Evolutionary conservation across 2,113 vertebrate genomes (phyloP).

Genomic region (Sakesphorus luctuosus): DNA sequence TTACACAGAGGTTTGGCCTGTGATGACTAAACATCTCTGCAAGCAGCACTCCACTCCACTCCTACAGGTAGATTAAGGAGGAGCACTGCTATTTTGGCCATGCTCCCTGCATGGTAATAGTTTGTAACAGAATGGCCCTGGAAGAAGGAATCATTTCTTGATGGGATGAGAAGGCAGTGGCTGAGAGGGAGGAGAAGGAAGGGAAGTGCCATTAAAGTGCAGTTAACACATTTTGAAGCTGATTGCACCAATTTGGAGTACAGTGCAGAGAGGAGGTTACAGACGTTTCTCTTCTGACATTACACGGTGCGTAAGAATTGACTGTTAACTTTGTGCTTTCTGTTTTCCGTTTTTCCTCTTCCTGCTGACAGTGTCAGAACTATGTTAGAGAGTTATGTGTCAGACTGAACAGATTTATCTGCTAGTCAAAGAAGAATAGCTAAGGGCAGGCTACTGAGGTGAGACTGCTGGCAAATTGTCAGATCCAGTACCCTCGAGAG

Average conservation of each 20-base stretch:
- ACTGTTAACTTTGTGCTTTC: not conserved
- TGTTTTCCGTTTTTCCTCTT: not conserved
- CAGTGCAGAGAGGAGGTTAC: not conserved
- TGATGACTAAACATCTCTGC: not conserved
- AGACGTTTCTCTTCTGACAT: not conserved
- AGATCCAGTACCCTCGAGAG: conserved; percentile 73
- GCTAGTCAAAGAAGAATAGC: not conserved
- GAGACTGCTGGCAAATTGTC: not conserved
- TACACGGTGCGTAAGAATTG: not conserved
- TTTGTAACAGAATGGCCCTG: not conserved
- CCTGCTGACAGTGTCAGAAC: conserved; percentile 56
- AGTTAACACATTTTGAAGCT: not conserved
- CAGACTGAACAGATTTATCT: not conserved
- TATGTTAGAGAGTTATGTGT: conserved; percentile 73
- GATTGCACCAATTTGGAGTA: not conserved
- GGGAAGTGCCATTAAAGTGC: not conserved
- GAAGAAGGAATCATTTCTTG: not conserved
- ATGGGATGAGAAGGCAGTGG: not conserved
- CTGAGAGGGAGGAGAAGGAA: not conserved
- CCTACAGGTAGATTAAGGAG: not conserved
- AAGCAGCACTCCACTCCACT: not conserved
- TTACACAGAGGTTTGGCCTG: not conserved
- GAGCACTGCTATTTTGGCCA: not conserved
- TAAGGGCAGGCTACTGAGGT: not conserved
- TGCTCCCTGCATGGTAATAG: not conserved